Evolutionary conservation across 2,113 vertebrate species (phyloP), one percentile per base, ranked within the genome.

Genomic region (Urocitellus parryii): DNA sequence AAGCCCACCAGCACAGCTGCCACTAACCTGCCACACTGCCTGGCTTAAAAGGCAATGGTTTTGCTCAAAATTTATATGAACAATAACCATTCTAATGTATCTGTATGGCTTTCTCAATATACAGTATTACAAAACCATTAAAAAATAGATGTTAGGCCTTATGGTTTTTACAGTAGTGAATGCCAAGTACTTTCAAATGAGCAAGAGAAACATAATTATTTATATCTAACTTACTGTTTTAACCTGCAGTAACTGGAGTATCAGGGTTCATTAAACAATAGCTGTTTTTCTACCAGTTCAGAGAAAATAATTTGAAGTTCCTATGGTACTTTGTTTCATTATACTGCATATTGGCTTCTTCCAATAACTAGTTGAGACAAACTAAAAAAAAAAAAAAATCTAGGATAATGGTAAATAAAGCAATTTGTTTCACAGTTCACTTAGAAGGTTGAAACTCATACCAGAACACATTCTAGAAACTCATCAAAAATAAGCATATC

Each of bases 341-440:
- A 90, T 91, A 96, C 51, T 97, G 94, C 76, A 94, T 95, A 95
- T 94, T 94, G 94, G 42, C n/a, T 96, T 94, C 77, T 86, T 95
- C 2, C 18, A 95, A 82, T 84, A 96, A 96, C 89, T 76, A 84
- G 93, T 93, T 87, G 61, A 83, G 45, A 79, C 51, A 61, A 61
- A 37, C 67, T 93, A 72, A 89, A 97, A 84, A 51, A 13, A 90
- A 85, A 88, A 56, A 90, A 85, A 88, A 56, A 70, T n/a, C 83
- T 81, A 90, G 18, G 81, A 88, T 97, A 95, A 95, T 96, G 65
- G 92, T 96, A 97, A 97, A 97, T 95, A 97, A 92, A 94, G 91
- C 96, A 96, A 92, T 97, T 97, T 95, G 88, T 97, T 98, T 98
- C 96, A 98, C 97, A 98, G 97, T 97, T 97, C 96, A 96, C 85